Evolutionary conservation across 2,113 vertebrate genomes (phyloP), one percentile per base, ranked within the genome.

Genomic region (Lasiurus cinereus): DNA sequence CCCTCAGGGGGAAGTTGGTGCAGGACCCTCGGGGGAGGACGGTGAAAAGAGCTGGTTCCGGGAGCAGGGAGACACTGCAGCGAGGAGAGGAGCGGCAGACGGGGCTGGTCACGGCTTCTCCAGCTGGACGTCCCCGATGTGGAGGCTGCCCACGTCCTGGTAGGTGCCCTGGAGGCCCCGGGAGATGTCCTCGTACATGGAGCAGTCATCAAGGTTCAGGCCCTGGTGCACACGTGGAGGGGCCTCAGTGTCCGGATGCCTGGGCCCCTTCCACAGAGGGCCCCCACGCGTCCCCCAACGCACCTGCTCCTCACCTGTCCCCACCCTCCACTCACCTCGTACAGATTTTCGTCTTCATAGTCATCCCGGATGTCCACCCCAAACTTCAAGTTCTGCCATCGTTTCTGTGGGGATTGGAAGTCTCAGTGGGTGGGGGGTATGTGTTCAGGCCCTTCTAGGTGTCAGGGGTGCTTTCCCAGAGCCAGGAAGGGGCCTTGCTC

Each of bases 171-270:
- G 98, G 72, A 98, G 95, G 48, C 98, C 98, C 50, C 98, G 83
- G 24, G 98, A 98, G 84, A 98, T 98, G 89, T 98, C 98, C 76
- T 98, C 98, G 0, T 98, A 98, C 97, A 98, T 98, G 77, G 98
- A 98, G 46, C 98, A 98, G 70, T 98, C 98, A 0, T 98, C 98
- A 0, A 98, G 84, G 62, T 98, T 98, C 66, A 98, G 94, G 62
- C 98, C 98, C 98, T 98, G 78, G 52, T 22, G 33, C 59, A 62
- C 70, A n/a, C 0, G 3, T 15, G 27, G 70, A 8, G 10, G 39
- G 36, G 5, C 21, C 11, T 91, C 72, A 86, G 91, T 27, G 22
- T 11, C 43, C 33, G 19, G 27, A 33, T 0, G 18, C n/a, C 66
- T 10, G 2, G 33, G 22, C 39, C 72, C 36, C 21, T 59, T 3